A percentile compares a stretch with the other conserved stretches of the same genome.
phyloP scores from a whole-genome alignment of 2,113 vertebrate genomes.

The Marcusenius ussheri region DNA sequence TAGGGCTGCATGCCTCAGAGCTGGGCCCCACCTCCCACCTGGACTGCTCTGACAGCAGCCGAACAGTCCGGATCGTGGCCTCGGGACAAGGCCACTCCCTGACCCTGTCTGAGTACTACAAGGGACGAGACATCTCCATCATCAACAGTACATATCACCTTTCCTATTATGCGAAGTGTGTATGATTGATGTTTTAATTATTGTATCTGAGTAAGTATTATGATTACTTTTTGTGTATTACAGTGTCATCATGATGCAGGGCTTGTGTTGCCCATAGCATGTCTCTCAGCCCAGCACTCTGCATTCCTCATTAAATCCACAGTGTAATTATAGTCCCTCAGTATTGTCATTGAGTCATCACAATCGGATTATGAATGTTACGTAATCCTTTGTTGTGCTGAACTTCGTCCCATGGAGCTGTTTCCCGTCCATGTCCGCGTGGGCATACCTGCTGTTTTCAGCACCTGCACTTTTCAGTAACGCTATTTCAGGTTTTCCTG shows the following conservation, averaged over 20 bases:
- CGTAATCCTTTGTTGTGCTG: neutral
- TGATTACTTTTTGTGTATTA: neutral
- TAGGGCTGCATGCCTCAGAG: conserved; percentile 60
- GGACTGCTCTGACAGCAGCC: conserved; percentile 85
- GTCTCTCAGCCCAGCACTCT: neutral
- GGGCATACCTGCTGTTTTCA: neutral
- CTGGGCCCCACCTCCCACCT: conserved; percentile 73
- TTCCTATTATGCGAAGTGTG: neutral
- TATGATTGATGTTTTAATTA: neutral
- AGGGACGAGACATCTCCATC: conserved; percentile 85
- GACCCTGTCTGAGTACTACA: conserved; percentile 88
- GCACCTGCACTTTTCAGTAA: neutral
- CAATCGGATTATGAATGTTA: neutral
- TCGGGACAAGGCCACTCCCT: conserved; percentile 78
- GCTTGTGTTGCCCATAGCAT: neutral
- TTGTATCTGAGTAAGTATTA: neutral
- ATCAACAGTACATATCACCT: conserved; percentile 70
- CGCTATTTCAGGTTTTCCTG: neutral
- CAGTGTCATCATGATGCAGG: neutral
- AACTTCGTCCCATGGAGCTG: neutral
- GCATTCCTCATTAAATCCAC: neutral
- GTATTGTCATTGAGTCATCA: neutral
- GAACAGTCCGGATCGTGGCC: conserved; percentile 84
- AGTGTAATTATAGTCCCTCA: neutral
- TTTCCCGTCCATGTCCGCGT: neutral